These are phyloP conservation scores for Unio delphinus DNA, from an alignment of 2,888 invertebrate genomes.

Conservation along the genomic window DNA sequence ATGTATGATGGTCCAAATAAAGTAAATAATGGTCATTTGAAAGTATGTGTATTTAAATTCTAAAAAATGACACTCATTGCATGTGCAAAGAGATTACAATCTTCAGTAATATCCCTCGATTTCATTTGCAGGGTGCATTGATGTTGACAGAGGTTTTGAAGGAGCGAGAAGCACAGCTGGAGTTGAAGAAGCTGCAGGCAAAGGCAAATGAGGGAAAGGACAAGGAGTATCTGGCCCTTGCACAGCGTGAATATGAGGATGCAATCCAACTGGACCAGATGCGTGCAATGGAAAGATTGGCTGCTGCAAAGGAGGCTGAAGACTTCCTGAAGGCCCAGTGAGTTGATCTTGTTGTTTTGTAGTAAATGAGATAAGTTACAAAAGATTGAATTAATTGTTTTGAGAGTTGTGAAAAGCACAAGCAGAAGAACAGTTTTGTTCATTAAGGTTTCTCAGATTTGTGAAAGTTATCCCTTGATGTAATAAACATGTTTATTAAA, in stretches of 20 bases:
- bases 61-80: too few species aligned
- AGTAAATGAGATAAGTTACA: neutral
- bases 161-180: constrained; percentile 71
- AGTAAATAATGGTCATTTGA: too few species aligned
- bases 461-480: too few species aligned
- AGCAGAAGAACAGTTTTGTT: too few species aligned
- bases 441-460: too few species aligned
- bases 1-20: too few species aligned
- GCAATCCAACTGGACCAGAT: constrained; percentile 62
- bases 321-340: constrained; percentile 66
- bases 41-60: too few species aligned
- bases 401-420: too few species aligned
- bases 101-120: too few species aligned
- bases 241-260: constrained; percentile 60
- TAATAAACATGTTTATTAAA: too few species aligned
- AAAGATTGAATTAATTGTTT: too few species aligned
- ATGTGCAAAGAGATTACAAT: too few species aligned
- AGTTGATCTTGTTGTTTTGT: constrained; percentile 22
- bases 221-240: constrained; percentile 52
- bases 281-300: constrained; percentile 51
- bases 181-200: constrained; percentile 65
- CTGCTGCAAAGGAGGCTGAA: constrained; percentile 50
- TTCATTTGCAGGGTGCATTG: constrained; percentile 66
- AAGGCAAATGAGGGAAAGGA: constrained; percentile 58
- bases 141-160: constrained; percentile 70